Percentiles rank a stretch among this genome's conserved stretches.
Conservation (phyloP, 2,113 vertebrate species). For the Oostethus manadensis region DNA sequence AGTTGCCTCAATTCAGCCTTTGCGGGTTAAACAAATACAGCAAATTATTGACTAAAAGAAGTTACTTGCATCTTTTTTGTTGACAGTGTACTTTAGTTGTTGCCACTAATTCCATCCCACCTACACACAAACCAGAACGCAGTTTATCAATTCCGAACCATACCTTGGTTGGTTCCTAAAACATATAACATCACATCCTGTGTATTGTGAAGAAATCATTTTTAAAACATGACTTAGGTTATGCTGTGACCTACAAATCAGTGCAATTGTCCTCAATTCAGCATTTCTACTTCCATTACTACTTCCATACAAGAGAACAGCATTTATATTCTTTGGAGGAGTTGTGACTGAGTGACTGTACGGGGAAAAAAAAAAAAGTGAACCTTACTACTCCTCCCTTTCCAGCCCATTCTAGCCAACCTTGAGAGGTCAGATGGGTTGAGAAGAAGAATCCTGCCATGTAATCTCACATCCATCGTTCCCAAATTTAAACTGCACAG, state of each 20-base stretch:
- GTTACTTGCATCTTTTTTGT: too few species aligned
- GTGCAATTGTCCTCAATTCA: not conserved
- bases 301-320: too few species aligned
- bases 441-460: not conserved
- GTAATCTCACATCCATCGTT: constrained; percentile 7
- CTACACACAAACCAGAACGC: too few species aligned
- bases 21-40: too few species aligned
- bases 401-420: not conserved
- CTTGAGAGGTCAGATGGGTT: constrained; percentile 8
- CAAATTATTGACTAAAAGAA: too few species aligned
- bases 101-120: too few species aligned
- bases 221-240: not conserved
- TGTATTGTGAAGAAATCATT: too few species aligned
- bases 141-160: too few species aligned
- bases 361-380: constrained; percentile 1
- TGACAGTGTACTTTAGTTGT: too few species aligned
- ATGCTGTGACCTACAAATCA: not conserved
- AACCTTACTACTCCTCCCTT: not conserved
- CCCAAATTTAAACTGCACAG: constrained; percentile 6
- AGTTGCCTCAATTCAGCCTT: too few species aligned
- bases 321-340: constrained; percentile 1
- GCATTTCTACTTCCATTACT: constrained; percentile 3
- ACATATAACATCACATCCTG: too few species aligned
- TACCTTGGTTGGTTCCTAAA: too few species aligned
- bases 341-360: constrained; percentile 1